Evolutionary conservation across 2,888 invertebrate genomes (phyloP).

Genomic region (Thereva unica): DNA sequence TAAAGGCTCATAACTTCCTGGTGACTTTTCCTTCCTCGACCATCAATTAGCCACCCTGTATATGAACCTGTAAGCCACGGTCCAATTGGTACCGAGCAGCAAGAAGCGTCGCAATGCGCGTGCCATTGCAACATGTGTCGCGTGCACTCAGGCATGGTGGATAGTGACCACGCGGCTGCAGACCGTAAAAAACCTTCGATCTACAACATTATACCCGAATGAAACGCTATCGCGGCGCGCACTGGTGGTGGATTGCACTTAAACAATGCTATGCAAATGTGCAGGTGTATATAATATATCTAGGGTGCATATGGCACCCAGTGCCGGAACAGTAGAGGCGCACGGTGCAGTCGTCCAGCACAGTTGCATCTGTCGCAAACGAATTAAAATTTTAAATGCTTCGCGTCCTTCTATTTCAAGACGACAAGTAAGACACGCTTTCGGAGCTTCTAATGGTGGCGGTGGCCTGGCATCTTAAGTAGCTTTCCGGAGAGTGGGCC

Average conservation of each 20-base stretch:
- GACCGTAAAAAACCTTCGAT: slow-evolving; percentile 21
- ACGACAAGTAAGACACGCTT: too few species aligned
- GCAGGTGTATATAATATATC: slow-evolving; percentile 25
- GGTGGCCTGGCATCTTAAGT: too few species aligned
- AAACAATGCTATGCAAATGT: slow-evolving; percentile 24
- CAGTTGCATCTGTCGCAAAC: slow-evolving; percentile 13
- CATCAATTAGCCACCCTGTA: too few species aligned
- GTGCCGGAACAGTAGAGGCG: slow-evolving; percentile 1
- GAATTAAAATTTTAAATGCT: slow-evolving; percentile 22
- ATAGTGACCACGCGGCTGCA: background rate
- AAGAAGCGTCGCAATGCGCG: slow-evolving; percentile 12
- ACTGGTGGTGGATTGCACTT: too few species aligned
- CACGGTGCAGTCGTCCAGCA: background rate
- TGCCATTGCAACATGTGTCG: slow-evolving; percentile 32
- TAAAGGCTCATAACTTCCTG: too few species aligned
- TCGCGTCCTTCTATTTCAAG: background rate
- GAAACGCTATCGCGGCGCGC: too few species aligned
- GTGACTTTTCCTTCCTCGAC: too few species aligned
- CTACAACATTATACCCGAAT: background rate
- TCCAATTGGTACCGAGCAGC: slow-evolving; percentile 13
- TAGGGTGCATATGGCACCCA: slow-evolving; percentile 27
- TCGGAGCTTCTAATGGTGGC: too few species aligned
- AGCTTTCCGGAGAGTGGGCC: too few species aligned
- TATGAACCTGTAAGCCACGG: slow-evolving; percentile 8
- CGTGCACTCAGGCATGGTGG: slow-evolving; percentile 28